phyloP scores from a whole-genome alignment of 1,140 invertebrate species.

The Scaptodrosophila lebanonensis region DNA sequence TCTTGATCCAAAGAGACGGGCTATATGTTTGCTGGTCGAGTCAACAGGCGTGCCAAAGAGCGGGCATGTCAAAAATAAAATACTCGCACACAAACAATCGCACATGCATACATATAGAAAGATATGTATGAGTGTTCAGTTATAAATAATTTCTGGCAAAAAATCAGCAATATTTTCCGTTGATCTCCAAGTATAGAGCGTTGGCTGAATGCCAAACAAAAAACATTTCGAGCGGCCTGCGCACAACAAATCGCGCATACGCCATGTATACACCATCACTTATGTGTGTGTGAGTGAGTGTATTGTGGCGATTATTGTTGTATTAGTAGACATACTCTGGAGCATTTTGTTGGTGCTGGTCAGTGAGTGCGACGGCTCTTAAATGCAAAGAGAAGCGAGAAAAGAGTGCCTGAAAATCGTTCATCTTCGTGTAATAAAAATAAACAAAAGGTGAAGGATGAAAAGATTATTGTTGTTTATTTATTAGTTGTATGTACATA shows the following conservation, averaged over 20 bases:
- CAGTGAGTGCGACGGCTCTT: neutral
- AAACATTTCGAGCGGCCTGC: slow-evolving; percentile 28
- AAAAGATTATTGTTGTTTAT: neutral
- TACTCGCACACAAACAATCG: slow-evolving; percentile 14
- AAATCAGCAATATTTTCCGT: slow-evolving; percentile 78
- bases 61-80: slow-evolving; percentile 45
- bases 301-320: slow-evolving; percentile 9
- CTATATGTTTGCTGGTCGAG: slow-evolving; percentile 36
- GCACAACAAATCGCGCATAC: slow-evolving; percentile 61
- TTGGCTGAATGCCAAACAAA: slow-evolving; percentile 82
- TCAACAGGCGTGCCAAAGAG: slow-evolving; percentile 40
- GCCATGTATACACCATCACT: slow-evolving; percentile 33
- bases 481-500: neutral
- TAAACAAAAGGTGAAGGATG: slow-evolving; percentile 31
- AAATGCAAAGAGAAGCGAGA: too few relatives aligned
- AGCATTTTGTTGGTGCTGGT: slow-evolving; percentile 7
- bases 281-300: neutral
- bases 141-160: slow-evolving; percentile 78
- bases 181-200: slow-evolving; percentile 86
- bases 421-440: slow-evolving; percentile 17
- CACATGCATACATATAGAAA: slow-evolving; percentile 3
- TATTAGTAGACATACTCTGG: too few relatives aligned
- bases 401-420: too few relatives aligned
- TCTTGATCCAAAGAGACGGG: too few relatives aligned
- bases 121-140: slow-evolving; percentile 28